Evolutionary conservation across 2,888 invertebrate genomes (phyloP).

Genomic region (Melanostoma mellinum): DNA sequence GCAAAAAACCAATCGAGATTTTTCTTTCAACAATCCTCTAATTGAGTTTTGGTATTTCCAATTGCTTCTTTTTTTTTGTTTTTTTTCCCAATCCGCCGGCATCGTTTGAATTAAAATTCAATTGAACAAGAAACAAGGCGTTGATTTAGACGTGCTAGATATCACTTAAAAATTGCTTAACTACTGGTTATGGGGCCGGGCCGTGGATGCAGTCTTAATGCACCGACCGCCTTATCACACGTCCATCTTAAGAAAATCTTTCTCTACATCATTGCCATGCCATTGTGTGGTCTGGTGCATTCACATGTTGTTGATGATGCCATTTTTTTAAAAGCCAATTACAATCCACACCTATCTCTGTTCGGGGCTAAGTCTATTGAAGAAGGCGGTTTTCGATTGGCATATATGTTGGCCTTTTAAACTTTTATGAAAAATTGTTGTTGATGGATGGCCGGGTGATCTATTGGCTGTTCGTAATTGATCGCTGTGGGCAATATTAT

Average conservation of each 20-base stretch:
- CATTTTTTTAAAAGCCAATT: conserved; percentile 38
- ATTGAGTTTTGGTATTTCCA: neutral
- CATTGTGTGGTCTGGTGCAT: neutral
- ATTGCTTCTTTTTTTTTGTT: neutral
- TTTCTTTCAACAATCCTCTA: no score
- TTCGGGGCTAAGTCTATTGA: conserved; percentile 56
- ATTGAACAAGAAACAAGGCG: conserved; percentile 15
- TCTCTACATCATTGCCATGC: neutral
- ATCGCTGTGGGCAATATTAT: neutral
- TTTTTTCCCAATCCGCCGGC: conserved; percentile 24
- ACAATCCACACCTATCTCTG: conserved; percentile 57
- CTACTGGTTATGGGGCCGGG: conserved; percentile 27
- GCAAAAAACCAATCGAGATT: neutral
- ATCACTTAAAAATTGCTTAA: conserved; percentile 49
- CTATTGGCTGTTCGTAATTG: conserved; percentile 11
- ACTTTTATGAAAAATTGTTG: neutral
- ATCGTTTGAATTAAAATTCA: conserved; percentile 34
- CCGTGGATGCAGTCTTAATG: neutral
- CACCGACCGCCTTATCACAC: neutral
- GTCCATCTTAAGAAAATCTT: neutral
- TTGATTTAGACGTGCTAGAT: conserved; percentile 24
- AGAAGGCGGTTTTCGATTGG: conserved; percentile 59
- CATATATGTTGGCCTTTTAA: conserved; percentile 48
- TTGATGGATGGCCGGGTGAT: conserved; percentile 11
- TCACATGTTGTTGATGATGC: neutral